Percentiles rank a stretch among this genome's conserved stretches.
These are phyloP conservation scores for Stenotaenia linearis DNA, from an alignment of 2,888 invertebrate genomes.

Conservation along the genomic window DNA sequence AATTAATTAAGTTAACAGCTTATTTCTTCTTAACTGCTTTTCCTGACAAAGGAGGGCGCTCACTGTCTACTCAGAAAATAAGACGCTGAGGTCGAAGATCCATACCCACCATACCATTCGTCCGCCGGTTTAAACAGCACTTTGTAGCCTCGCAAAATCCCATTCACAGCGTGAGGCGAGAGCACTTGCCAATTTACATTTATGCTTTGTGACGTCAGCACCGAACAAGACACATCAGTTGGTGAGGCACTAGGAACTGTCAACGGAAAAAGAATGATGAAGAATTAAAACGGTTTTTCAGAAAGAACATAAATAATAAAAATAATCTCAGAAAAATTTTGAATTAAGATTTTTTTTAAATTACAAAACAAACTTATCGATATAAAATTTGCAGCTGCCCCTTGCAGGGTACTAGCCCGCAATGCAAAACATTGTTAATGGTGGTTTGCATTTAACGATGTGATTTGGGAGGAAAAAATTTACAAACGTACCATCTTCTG, in stretches of 20 bases:
- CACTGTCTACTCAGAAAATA: neutral
- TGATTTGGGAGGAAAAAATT: no score
- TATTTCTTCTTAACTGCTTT: neutral
- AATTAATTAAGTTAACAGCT: neutral
- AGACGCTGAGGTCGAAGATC: constrained; percentile 15
- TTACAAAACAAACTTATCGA: no score
- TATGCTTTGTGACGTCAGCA: constrained; percentile 88
- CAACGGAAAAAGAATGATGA: neutral
- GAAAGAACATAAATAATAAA: no score
- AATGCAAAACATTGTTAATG: no score
- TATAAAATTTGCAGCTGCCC: no score
- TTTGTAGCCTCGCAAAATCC: constrained; percentile 92
- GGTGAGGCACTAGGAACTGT: constrained; percentile 35
- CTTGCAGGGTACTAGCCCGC: no score
- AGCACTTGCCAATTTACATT: constrained; percentile 92
- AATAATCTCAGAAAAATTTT: no score
- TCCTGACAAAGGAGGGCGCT: neutral
- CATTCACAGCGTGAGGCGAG: constrained; percentile 83
- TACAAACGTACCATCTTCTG: constrained; percentile 27
- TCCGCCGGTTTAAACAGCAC: constrained; percentile 86
- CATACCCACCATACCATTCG: constrained; percentile 78
- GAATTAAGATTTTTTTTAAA: no score
- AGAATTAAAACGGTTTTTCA: no score
- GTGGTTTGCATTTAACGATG: no score
- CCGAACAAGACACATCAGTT: constrained; percentile 77